Conservation (phyloP, 2,888 invertebrate genomes). For the Oscheius myriophilus region DNA sequence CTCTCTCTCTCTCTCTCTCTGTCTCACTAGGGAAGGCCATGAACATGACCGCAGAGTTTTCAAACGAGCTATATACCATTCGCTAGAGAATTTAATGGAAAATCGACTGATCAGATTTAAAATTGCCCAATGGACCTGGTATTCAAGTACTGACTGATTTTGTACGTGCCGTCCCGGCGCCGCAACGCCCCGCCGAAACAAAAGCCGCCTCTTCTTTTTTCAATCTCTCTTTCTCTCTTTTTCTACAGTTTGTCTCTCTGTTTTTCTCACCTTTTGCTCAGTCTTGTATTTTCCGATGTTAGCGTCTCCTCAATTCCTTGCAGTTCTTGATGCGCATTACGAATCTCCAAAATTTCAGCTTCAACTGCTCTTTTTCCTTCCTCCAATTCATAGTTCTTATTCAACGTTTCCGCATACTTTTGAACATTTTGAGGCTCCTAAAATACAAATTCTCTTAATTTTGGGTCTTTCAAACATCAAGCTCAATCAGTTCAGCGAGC, state of each 20-base stretch:
- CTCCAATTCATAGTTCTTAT: slow-evolving; percentile 28
- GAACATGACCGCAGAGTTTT: too few species aligned
- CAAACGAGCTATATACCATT: too few species aligned
- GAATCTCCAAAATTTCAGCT: slow-evolving; percentile 33
- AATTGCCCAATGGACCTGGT: too few species aligned
- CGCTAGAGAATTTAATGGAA: too few species aligned
- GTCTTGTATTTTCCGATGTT: neutral
- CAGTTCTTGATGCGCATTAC: slow-evolving; percentile 34
- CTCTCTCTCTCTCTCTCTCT: too few species aligned
- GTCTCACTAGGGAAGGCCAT: too few species aligned
- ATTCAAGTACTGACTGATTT: too few species aligned
- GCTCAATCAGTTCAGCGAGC: slow-evolving; percentile 39
- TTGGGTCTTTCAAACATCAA: slow-evolving; percentile 8
- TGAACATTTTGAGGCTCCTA: slow-evolving; percentile 18
- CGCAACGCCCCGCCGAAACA: too few species aligned
- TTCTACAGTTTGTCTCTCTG: neutral
- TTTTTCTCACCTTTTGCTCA: neutral
- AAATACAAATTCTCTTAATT: neutral
- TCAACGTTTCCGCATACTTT: slow-evolving; percentile 19
- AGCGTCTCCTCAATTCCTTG: slow-evolving; percentile 6
- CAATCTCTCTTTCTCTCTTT: too few species aligned
- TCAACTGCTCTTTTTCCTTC: slow-evolving; percentile 27
- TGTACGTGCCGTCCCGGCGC: too few species aligned
- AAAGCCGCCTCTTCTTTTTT: too few species aligned
- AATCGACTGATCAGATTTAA: too few species aligned